Evolutionary conservation across 2,113 vertebrate genomes (phyloP).

Genomic region (Nothobranchius furzeri): DNA sequence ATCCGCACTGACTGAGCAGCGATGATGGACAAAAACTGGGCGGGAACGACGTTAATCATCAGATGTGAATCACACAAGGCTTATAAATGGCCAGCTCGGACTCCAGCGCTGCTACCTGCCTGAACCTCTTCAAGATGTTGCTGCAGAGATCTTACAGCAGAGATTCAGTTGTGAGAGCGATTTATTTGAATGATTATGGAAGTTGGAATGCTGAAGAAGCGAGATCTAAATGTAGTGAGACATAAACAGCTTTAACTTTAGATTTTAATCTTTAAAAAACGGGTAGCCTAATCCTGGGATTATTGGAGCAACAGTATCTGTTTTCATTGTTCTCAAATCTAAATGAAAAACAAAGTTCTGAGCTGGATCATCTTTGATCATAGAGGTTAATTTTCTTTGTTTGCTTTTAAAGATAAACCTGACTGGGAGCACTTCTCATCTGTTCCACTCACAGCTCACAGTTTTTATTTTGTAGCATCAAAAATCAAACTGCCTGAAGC

Average conservation of each 20-base stretch:
- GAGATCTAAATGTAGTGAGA: too few relatives aligned
- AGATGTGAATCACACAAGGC: conserved; percentile 33
- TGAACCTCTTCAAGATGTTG: too few relatives aligned
- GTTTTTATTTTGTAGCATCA: conserved; percentile 12
- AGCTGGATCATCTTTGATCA: neutral
- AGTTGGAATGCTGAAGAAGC: too few relatives aligned
- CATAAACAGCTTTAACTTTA: too few relatives aligned
- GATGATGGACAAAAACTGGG: neutral
- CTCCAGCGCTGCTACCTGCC: neutral
- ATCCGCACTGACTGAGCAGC: conserved; percentile 9
- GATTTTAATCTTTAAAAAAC: too few relatives aligned
- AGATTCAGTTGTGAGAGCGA: too few relatives aligned
- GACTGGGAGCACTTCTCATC: neutral
- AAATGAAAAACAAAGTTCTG: neutral
- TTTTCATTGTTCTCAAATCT: too few relatives aligned
- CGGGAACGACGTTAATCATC: conserved; percentile 38
- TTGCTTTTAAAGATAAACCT: neutral
- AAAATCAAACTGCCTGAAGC: conserved; percentile 48
- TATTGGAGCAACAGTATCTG: too few relatives aligned
- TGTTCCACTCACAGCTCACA: neutral
- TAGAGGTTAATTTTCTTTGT: neutral
- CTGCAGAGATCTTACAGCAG: too few relatives aligned
- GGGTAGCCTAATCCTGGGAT: too few relatives aligned
- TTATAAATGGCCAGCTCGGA: conserved; percentile 71
- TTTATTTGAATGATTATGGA: too few relatives aligned